Evolutionary conservation across 2,797 vertebrate species (phyloP), one percentile per base, ranked within the genome.

Genomic region (Adrianichthys oophorus): DNA sequence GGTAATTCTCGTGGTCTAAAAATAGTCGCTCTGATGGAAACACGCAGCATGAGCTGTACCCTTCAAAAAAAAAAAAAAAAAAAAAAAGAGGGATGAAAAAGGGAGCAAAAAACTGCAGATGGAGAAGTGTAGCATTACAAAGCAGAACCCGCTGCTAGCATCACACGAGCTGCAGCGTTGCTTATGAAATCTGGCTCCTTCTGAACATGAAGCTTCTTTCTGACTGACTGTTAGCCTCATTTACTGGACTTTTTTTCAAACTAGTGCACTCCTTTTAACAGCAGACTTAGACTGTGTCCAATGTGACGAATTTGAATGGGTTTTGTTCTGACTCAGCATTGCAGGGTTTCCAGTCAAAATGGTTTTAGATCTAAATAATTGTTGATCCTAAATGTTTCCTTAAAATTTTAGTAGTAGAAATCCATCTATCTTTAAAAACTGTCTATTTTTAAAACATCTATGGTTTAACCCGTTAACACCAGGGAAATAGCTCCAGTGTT

Each of bases 1-100:
- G 77, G 70, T 76, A 66, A 70, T 72, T 74, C 50, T 70, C 43
- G 56, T n/a, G 6, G 7, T 52, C 75, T 80, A 87, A 87, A 87
- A 87, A 90, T 82, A 83, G 67, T 55, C 65, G 41, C 49, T 48
- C 26, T 63, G 61, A 60, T 77, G 60, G 43, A 74, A 63, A 65
- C n/a, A 46, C 50, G 29, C 52, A 48, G 53, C 57, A 66, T 32
- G 65, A 79, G 70, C 32, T 56, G 61, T 60, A 62, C 54, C 58
- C 29, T 40, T 68, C 51, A 42, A 55, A 65, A 52, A 68, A 72
- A 21, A 55, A 42, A 43, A 5, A 29, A 29, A 29, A 7, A 29
- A 29, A 29, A 1, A 32, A 29, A 29, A 7, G 7, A 37, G 32
- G 4, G 15, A 3, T 17, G 48, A 37, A 50, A 44, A 47, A 26